phyloP scores from a whole-genome alignment of 2,888 invertebrate genomes.

The Drosophila diplacantha region DNA sequence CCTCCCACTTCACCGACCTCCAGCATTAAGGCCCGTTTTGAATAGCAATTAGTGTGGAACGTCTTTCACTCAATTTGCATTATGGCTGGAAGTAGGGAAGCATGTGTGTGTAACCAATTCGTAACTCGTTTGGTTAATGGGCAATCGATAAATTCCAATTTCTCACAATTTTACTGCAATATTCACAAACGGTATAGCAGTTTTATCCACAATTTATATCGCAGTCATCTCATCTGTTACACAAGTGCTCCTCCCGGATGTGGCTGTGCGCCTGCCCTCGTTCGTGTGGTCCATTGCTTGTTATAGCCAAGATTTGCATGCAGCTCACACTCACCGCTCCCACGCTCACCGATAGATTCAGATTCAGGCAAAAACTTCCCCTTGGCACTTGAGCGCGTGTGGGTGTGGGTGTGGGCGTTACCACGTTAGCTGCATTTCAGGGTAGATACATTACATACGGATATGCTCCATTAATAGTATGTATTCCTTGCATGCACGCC shows the following conservation, averaged over 20 bases:
- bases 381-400: constrained; percentile 16
- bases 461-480: constrained; percentile 72
- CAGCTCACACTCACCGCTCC: constrained; percentile 60
- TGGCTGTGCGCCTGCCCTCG: constrained; percentile 18
- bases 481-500: constrained; percentile 70
- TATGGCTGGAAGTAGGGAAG: constrained; percentile 7
- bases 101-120: constrained; percentile 24
- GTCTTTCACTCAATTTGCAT: constrained; percentile 21
- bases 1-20: neutral
- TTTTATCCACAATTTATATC: constrained; percentile 71
- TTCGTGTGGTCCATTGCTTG: constrained; percentile 59
- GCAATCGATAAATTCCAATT: constrained; percentile 76
- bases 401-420: constrained; percentile 12
- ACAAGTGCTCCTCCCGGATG: constrained; percentile 42
- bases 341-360: constrained; percentile 44
- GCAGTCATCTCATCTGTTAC: constrained; percentile 70
- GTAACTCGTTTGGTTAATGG: constrained; percentile 70
- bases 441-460: constrained; percentile 72
- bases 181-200: constrained; percentile 68
- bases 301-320: constrained; percentile 67
- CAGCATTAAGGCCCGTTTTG: constrained; percentile 7
- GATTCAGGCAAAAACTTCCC: constrained; percentile 37
- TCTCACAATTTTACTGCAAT: constrained; percentile 72
- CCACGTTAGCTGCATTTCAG: constrained; percentile 74
- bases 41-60: constrained; percentile 29